A percentile compares a stretch with the other conserved stretches of the same genome.
phyloP scores from a whole-genome alignment of 2,113 vertebrate species.

The Tragulus kanchil region DNA sequence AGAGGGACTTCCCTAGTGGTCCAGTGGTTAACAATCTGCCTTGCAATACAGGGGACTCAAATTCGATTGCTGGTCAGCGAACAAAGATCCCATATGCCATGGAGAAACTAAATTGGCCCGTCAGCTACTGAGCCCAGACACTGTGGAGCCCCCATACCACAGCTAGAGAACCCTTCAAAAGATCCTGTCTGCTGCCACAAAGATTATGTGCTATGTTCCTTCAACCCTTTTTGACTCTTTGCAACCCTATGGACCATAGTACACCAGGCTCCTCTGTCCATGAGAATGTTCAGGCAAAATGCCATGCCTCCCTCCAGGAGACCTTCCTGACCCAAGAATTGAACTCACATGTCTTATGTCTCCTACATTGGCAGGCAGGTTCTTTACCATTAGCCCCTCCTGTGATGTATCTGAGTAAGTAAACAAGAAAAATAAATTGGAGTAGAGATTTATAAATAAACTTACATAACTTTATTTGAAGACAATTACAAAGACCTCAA shows the following conservation, averaged over 20 bases:
- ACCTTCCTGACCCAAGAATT: neutral
- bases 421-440: neutral
- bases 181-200: neutral
- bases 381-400: neutral
- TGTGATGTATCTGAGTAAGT: neutral
- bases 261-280: neutral
- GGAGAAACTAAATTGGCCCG: neutral
- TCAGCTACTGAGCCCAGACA: neutral
- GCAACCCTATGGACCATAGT: neutral
- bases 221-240: neutral
- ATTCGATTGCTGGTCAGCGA: neutral
- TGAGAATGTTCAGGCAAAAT: neutral
- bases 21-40: neutral
- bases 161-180: neutral
- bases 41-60: neutral
- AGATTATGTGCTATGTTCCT: neutral
- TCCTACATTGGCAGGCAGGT: neutral
- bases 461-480: slow-evolving; percentile 3
- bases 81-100: neutral
- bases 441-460: neutral
- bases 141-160: neutral
- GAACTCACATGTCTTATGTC: neutral
- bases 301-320: neutral
- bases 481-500: neutral
- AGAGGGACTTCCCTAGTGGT: neutral